These are phyloP conservation scores for Antitype chi DNA, from an alignment of 2,888 invertebrate genomes.

Conservation along the genomic window DNA sequence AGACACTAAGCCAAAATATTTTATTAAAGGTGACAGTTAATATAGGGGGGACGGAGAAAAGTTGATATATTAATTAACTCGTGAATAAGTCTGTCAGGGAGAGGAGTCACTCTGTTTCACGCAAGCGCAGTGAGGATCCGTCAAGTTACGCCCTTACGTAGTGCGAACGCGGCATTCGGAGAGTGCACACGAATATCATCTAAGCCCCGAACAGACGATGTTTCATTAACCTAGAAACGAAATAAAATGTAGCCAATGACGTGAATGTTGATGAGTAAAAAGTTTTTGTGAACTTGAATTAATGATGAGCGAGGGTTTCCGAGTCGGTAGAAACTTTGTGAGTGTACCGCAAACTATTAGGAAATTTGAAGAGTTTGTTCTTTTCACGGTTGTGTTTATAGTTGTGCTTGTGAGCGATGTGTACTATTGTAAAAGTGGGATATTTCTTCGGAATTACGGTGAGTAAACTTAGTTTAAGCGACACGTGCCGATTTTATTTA, in stretches of 20 bases:
- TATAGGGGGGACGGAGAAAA: constrained; percentile 85
- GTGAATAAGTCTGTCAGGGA: constrained; percentile 87
- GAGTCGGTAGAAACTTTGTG: constrained; percentile 58
- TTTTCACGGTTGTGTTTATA: constrained; percentile 72
- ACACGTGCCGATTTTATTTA: constrained; percentile 39
- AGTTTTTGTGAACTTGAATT: constrained; percentile 77
- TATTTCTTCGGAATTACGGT: constrained; percentile 82
- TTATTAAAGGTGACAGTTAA: constrained; percentile 87
- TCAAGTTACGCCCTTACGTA: constrained; percentile 86
- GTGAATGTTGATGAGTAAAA: constrained; percentile 75
- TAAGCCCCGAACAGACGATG: constrained; percentile 67
- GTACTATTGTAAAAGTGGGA: constrained; percentile 79
- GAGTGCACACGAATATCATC: constrained; percentile 74
- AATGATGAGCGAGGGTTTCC: constrained; percentile 67
- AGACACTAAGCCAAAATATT: constrained; percentile 80
- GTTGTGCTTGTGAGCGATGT: constrained; percentile 82
- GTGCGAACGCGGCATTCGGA: constrained; percentile 80
- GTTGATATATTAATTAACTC: constrained; percentile 90
- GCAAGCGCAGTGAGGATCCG: constrained; percentile 84
- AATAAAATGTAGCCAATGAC: constrained; percentile 71
- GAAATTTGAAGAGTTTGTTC: constrained; percentile 68
- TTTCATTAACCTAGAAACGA: constrained; percentile 76
- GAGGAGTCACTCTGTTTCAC: constrained; percentile 87
- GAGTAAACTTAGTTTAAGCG: constrained; percentile 70
- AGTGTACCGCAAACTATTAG: constrained; percentile 61